Conservation (phyloP, 2,888 invertebrate genomes). For the Conops quadrifasciatus region DNA sequence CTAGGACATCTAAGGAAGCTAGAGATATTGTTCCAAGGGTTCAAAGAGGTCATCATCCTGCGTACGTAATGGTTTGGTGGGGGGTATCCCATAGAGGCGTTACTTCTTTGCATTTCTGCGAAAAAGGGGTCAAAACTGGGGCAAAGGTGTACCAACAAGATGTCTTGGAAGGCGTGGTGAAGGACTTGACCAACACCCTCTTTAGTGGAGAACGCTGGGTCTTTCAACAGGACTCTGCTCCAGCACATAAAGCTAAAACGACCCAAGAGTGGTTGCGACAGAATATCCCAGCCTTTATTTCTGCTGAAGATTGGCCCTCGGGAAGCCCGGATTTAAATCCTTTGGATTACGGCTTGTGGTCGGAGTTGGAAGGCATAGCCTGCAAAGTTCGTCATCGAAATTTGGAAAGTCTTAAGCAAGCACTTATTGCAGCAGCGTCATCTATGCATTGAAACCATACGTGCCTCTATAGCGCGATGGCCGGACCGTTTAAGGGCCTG, state of each 20-base stretch:
- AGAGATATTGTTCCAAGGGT: conserved; percentile 13
- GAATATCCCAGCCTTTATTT: conserved; percentile 10
- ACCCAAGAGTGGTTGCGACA: conserved; percentile 19
- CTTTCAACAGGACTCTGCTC: no score
- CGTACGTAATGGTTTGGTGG: conserved; percentile 27
- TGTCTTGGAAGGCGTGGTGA: background rate
- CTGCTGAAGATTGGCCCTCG: background rate
- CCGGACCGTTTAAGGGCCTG: no score
- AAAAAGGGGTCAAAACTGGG: conserved; percentile 30
- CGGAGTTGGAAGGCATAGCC: background rate
- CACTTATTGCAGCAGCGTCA: conserved; percentile 7
- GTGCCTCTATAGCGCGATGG: background rate
- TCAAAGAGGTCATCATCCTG: conserved; percentile 23
- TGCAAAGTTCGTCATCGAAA: conserved; percentile 8
- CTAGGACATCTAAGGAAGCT: conserved; percentile 16
- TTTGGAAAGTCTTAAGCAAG: background rate
- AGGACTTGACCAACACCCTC: background rate
- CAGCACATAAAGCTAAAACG: conserved; percentile 11
- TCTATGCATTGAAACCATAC: background rate
- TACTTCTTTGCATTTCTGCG: conserved; percentile 26
- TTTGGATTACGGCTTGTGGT: background rate
- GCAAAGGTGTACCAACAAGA: conserved; percentile 31
- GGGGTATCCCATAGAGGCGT: conserved; percentile 17
- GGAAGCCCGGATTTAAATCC: no score
- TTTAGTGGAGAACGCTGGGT: background rate